These are phyloP conservation scores for Ianthella basta DNA, from an alignment of 37 sponge, comb jelly and placozoan species.

Conservation along the genomic window DNA sequence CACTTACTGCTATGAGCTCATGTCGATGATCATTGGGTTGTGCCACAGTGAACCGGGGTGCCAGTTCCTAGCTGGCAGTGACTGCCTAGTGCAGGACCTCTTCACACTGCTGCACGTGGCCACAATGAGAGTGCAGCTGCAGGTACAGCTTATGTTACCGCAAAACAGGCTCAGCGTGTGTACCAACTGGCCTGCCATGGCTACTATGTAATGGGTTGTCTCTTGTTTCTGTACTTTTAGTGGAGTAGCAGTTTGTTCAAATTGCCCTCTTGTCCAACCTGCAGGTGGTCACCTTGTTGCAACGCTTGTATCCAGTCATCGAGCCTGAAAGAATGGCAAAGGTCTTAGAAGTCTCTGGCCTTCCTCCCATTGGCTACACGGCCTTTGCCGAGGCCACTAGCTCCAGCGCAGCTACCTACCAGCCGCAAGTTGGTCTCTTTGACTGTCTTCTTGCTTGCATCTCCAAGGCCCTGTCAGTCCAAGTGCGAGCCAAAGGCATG, in stretches of 20 bases:
- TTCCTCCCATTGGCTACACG: constrained; percentile 85
- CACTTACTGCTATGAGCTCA: constrained; percentile 90
- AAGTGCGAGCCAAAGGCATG: constrained; percentile 32
- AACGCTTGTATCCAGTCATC: constrained; percentile 74
- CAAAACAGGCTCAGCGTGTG: neutral
- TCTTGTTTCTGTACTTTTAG: neutral
- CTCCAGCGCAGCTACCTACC: constrained; percentile 44
- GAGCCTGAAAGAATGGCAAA: constrained; percentile 85
- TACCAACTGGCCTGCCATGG: neutral
- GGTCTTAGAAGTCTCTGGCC: constrained; percentile 61
- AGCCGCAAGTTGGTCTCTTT: constrained; percentile 74
- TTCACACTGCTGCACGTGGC: constrained; percentile 89
- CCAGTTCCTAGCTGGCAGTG: constrained; percentile 79
- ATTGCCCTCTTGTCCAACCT: neutral
- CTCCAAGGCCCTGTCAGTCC: constrained; percentile 78
- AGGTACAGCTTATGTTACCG: constrained; percentile 47
- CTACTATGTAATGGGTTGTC: neutral
- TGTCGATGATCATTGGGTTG: constrained; percentile 91
- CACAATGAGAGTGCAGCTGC: constrained; percentile 78
- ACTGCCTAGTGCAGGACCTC: constrained; percentile 77
- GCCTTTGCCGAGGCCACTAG: constrained; percentile 85
- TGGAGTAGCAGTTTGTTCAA: neutral
- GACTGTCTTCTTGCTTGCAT: constrained; percentile 84
- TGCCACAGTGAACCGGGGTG: constrained; percentile 84
- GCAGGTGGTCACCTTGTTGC: constrained; percentile 74